Evolutionary conservation across 2,888 invertebrate species (phyloP).

Genomic region (Coremacera marginata): DNA sequence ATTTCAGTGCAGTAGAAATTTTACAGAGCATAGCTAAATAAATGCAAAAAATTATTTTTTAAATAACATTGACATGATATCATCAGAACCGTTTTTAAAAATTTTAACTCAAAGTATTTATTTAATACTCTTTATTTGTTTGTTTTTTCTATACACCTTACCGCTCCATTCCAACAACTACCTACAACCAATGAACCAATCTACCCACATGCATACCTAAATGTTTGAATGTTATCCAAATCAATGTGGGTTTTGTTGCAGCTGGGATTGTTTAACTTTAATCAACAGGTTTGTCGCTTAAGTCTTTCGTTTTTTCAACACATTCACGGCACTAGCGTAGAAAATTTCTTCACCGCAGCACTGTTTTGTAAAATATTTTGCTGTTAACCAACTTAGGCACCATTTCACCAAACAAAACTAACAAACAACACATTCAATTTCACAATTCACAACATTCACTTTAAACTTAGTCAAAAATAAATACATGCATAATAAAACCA

Average conservation of each 20-base stretch:
- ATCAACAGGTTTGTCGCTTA: conserved; percentile 68
- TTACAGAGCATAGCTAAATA: too few species aligned
- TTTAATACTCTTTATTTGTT: conserved; percentile 21
- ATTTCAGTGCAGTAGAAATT: too few species aligned
- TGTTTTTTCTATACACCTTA: conserved; percentile 29
- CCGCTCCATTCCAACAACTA: conserved; percentile 28
- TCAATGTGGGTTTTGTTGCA: conserved; percentile 49
- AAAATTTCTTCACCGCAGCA: neutral
- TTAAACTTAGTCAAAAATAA: neutral
- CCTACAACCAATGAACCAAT: conserved; percentile 32
- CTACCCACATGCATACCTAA: conserved; percentile 6
- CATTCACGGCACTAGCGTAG: neutral
- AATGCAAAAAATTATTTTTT: too few species aligned
- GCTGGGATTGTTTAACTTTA: conserved; percentile 68
- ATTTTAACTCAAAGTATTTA: too few species aligned
- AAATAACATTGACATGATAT: too few species aligned
- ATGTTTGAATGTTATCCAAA: conserved; percentile 31
- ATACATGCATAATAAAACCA: neutral
- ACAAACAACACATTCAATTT: neutral
- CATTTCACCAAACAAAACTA: neutral
- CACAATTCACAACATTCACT: neutral
- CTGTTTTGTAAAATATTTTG: neutral
- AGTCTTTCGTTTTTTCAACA: conserved; percentile 62
- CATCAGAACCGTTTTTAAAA: too few species aligned
- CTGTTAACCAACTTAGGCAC: neutral